Percentiles rank a stretch among this genome's conserved stretches.
These are phyloP conservation scores for Thecocarcelia acutangulata DNA, from an alignment of 2,888 invertebrate genomes.

Conservation along the genomic window DNA sequence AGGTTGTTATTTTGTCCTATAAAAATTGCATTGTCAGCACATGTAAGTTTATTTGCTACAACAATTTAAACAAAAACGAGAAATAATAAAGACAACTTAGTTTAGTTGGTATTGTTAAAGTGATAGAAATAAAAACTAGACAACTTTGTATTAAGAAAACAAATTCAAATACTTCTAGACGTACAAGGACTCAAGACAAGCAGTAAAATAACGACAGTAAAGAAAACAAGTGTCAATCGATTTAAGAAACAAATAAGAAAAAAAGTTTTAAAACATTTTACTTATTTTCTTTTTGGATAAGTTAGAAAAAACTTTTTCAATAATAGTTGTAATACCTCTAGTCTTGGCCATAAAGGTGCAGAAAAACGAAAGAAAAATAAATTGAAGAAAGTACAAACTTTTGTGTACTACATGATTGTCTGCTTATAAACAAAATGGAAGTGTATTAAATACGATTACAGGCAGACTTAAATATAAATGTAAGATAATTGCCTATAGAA, in stretches of 20 bases:
- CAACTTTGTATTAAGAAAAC: slow-evolving; percentile 26
- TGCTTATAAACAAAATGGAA: background rate
- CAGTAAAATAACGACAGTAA: background rate
- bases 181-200: background rate
- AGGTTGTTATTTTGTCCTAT: background rate
- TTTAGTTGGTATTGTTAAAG: slow-evolving; percentile 37
- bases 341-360: slow-evolving; percentile 20
- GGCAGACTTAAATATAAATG: too few species aligned
- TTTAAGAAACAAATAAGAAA: slow-evolving; percentile 34
- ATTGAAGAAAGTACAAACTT: background rate
- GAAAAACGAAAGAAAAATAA: background rate
- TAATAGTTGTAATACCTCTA: slow-evolving; percentile 43
- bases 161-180: slow-evolving; percentile 45
- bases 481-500: too few species aligned
- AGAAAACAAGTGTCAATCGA: slow-evolving; percentile 56
- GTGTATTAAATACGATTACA: background rate
- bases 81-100: slow-evolving; percentile 53
- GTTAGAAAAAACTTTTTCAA: slow-evolving; percentile 56
- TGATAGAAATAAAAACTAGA: slow-evolving; percentile 5
- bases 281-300: slow-evolving; percentile 20
- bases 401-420: background rate
- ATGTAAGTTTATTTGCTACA: slow-evolving; percentile 65
- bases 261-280: slow-evolving; percentile 38
- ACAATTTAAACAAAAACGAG: slow-evolving; percentile 53
- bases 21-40: slow-evolving; percentile 66